A percentile compares a stretch with the other conserved stretches of the same genome.
Conservation (phyloP, 2,888 invertebrate genomes). For the Onchidella celtica region DNA sequence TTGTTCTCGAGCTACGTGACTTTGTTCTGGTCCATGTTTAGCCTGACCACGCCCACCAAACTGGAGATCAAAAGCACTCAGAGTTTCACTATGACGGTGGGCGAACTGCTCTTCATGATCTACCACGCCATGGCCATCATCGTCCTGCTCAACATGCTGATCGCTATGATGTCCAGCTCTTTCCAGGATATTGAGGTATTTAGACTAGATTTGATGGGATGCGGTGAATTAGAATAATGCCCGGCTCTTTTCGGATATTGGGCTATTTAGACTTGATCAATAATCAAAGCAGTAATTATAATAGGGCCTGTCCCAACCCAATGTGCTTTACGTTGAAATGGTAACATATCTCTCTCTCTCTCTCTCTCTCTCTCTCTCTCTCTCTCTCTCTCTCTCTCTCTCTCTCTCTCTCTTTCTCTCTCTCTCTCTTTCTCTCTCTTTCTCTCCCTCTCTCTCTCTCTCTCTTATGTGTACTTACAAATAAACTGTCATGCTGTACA, state of each 20-base stretch:
- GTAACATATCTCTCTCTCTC: too few species aligned
- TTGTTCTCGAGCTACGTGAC: conserved; percentile 73
- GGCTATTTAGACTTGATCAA: background rate
- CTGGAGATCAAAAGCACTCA: conserved; percentile 77
- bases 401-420: background rate
- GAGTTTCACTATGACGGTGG: conserved; percentile 79
- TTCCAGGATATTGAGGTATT: conserved; percentile 82
- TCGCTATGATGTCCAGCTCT: conserved; percentile 82
- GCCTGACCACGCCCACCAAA: conserved; percentile 79
- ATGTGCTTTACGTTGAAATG: background rate
- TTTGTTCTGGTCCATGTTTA: conserved; percentile 81
- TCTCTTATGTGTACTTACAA: background rate
- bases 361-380: background rate
- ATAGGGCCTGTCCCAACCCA: too few species aligned
- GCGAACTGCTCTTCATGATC: conserved; percentile 80
- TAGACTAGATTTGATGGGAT: too few species aligned
- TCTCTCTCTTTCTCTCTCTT: background rate
- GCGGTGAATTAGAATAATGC: too few species aligned
- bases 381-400: background rate
- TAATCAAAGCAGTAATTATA: too few species aligned
- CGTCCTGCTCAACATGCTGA: conserved; percentile 82
- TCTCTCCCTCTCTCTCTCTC: background rate
- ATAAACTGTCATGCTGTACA: too few species aligned
- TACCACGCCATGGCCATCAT: conserved; percentile 81
- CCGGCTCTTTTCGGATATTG: background rate